A percentile compares a stretch with the other conserved stretches of the same genome.
These are phyloP conservation scores for Neoseiulus cucumeris DNA, from an alignment of 1,140 invertebrate species.

Conservation along the genomic window DNA sequence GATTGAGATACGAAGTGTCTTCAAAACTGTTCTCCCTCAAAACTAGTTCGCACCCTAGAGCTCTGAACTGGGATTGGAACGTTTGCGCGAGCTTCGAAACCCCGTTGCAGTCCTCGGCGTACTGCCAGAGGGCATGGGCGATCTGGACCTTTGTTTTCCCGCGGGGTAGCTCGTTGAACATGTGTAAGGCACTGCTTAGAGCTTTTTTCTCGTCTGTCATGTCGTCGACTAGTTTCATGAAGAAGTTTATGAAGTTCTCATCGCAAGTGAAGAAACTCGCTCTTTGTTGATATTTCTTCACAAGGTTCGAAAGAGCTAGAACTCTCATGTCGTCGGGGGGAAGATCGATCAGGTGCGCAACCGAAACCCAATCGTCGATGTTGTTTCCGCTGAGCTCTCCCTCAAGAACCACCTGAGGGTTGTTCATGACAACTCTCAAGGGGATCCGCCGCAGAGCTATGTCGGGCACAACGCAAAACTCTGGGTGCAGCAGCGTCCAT, in stretches of 20 bases:
- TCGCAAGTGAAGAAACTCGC: neutral
- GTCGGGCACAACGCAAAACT: neutral
- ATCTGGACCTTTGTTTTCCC: slow-evolving; percentile 8
- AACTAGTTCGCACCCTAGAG: neutral
- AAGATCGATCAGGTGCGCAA: neutral
- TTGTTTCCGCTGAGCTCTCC: neutral
- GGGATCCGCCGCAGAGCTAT: neutral
- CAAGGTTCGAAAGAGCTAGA: neutral
- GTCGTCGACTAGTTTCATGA: slow-evolving; percentile 3
- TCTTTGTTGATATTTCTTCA: neutral
- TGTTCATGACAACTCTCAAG: neutral
- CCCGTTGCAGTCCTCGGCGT: neutral
- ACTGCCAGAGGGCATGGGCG: neutral
- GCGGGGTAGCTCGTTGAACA: neutral
- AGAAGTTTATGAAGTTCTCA: neutral
- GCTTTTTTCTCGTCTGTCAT: slow-evolving; percentile 9
- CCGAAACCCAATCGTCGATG: slow-evolving; percentile 5
- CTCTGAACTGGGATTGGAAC: neutral
- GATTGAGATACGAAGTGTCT: neutral
- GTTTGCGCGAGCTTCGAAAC: neutral
- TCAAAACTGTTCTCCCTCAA: slow-evolving; percentile 5
- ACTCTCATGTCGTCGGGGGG: neutral
- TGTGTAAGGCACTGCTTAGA: slow-evolving; percentile 7
- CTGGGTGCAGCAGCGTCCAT: neutral
- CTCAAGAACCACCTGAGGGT: neutral